A percentile compares a stretch with the other conserved stretches of the same genome.
Evolutionary conservation across 1,140 invertebrate genomes (phyloP).

Genomic region (Helicorthomorpha holstii): DNA sequence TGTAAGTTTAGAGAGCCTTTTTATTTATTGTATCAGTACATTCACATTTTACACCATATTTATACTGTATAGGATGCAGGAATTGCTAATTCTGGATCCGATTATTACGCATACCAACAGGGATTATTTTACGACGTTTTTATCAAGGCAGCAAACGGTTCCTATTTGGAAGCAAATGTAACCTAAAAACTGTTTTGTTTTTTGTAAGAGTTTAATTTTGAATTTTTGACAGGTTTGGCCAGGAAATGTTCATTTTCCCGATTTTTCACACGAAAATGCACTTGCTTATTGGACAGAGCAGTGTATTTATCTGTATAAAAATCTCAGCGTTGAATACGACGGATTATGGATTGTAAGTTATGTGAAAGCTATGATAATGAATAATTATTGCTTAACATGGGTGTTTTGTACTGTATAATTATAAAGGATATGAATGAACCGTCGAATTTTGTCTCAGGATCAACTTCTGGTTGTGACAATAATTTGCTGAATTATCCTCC

Average conservation of each 20-base stretch:
- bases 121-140: conserved; percentile 18
- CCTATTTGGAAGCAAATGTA: conserved; percentile 10
- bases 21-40: not conserved
- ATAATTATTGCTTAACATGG: too few relatives aligned
- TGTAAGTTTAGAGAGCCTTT: conserved; percentile 14
- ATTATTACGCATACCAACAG: conserved; percentile 20
- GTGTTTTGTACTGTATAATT: too few relatives aligned
- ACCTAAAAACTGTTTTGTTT: not conserved
- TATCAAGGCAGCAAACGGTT: conserved; percentile 17
- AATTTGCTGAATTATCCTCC: not conserved
- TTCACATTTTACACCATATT: not conserved
- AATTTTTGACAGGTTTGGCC: conserved; percentile 4
- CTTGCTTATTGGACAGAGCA: conserved; percentile 10
- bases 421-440: not conserved
- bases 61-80: conserved; percentile 18
- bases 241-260: conserved; percentile 8
- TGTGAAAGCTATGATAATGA: too few relatives aligned
- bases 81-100: conserved; percentile 16
- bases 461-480: not conserved
- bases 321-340: conserved; percentile 8
- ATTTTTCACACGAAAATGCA: conserved; percentile 5
- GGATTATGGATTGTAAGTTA: conserved; percentile 14
- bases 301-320: conserved; percentile 10
- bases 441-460: not conserved
- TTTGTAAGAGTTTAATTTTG: not conserved